These are phyloP conservation scores for Nyctibius bracteatus DNA, from an alignment of 2,113 vertebrate genomes.

Conservation along the genomic window DNA sequence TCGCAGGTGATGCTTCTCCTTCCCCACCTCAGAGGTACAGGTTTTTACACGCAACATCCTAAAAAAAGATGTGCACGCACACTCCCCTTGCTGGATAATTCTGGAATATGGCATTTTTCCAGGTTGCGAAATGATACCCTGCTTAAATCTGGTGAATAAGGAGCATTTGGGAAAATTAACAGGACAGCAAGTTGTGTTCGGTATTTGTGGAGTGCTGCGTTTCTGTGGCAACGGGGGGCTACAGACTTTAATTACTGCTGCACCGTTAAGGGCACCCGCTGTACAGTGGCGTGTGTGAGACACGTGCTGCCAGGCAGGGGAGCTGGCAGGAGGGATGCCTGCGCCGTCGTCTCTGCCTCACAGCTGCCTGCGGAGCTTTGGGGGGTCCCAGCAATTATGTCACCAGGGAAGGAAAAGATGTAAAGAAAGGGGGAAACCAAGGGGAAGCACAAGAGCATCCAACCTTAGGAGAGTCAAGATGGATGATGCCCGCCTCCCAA, in stretches of 20 bases:
- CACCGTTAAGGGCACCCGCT: background rate
- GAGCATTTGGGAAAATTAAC: background rate
- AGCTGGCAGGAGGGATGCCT: fast-evolving
- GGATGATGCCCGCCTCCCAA: fast-evolving
- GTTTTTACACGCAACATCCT: background rate
- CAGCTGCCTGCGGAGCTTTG: background rate
- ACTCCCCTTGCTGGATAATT: background rate
- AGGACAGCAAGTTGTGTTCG: background rate
- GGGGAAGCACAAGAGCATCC: background rate
- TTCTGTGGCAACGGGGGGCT: conserved; percentile 38
- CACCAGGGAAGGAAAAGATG: background rate
- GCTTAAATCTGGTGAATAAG: background rate
- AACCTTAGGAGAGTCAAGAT: background rate
- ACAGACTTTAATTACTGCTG: background rate
- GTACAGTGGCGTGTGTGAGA: background rate
- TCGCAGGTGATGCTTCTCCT: background rate
- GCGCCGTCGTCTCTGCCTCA: background rate
- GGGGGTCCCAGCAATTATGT: fast-evolving
- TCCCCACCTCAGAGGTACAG: background rate
- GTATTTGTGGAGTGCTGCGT: conserved; percentile 26
- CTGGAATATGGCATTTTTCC: background rate
- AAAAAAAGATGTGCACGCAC: fast-evolving
- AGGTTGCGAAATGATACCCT: background rate
- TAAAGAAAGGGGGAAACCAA: background rate
- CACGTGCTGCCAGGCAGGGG: background rate